Evolutionary conservation across 2,797 vertebrate genomes (phyloP), one percentile per base, ranked within the genome.

Genomic region (Sylvilagus floridanus): DNA sequence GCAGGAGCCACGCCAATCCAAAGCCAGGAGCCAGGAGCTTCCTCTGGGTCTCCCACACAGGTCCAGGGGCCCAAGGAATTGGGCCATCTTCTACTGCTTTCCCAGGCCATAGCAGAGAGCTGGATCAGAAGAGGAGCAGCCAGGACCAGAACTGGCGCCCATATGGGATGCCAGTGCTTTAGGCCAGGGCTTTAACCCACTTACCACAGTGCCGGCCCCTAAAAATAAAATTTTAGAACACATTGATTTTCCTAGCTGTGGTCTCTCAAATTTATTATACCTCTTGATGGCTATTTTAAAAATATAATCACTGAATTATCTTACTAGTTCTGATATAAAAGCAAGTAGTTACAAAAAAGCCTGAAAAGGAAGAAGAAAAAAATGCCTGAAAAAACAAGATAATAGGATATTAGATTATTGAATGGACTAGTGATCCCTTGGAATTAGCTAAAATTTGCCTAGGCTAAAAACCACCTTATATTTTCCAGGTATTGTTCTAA

Each of bases 221-320:
- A 47, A 47, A 47, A 7, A 78, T 89, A 71, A 73, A 71, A 6
- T 57, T 92, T 83, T 22, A 30, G 54, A 77, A 75, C 42, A 77
- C 52, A 19, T 22, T 72, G 26, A 11, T 84, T 95, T 95, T 94
- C 17, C 60, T 82, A 76, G 66, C 28, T 57, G 7, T 78, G 13
- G 17, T 81, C 37, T 79, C 76, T 17, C 66, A 78, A 72, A 72
- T 84, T 47, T 88, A 30, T 76, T 66, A 54, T 13, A 84, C n/a
- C 4, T 19, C 32, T 88, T 66, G 60, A 73, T 88, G 28, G 11
- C 65, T 88, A 60, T 30, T 91, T 79, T 81, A 78, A 84, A 93
- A 90, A 81, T 90, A 19, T 65, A 91, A 90, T 91, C 65, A 62
- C 63, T 47, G 14, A 85, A 79, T 79, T 57, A 26, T 54, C 57